phyloP scores from a whole-genome alignment of 64 coral and sea anemone genomes.

The Stichodactyla helianthus region DNA sequence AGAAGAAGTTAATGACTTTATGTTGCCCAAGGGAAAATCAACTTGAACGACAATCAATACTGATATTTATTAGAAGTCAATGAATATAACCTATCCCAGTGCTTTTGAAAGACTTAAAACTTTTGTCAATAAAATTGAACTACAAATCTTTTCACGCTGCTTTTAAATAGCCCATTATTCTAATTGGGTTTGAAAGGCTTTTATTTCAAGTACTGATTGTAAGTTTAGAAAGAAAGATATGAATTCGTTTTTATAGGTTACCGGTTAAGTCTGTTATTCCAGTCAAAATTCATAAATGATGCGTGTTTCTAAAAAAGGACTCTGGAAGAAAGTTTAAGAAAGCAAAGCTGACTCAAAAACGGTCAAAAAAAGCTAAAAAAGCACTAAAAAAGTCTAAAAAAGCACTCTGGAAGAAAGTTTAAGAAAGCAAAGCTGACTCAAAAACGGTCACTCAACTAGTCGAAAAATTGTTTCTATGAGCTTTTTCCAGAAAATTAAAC shows the following conservation, averaged over 20 bases:
- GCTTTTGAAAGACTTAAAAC: not conserved
- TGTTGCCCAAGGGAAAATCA: not conserved
- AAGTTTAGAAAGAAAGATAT: not conserved
- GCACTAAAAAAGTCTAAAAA: no score
- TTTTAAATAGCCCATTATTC: not conserved
- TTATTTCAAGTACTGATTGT: not conserved
- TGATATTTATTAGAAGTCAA: constrained; percentile 1
- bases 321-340: no score
- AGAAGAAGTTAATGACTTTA: not conserved
- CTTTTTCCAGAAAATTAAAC: not conserved
- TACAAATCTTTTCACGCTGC: not conserved
- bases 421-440: no score
- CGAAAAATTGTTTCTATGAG: not conserved
- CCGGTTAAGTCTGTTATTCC: not conserved
- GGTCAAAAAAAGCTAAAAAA: not conserved
- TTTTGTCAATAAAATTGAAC: not conserved
- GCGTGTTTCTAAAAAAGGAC: no score
- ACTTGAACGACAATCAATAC: not conserved
- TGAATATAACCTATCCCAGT: not conserved
- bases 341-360: no score
- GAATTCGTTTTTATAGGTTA: not conserved
- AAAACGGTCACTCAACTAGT: no score
- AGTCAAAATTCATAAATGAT: not conserved
- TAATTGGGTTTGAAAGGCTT: constrained; percentile 10
- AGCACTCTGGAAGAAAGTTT: no score